phyloP scores from a whole-genome alignment of 2,888 invertebrate genomes.

The Volucella zonaria region DNA sequence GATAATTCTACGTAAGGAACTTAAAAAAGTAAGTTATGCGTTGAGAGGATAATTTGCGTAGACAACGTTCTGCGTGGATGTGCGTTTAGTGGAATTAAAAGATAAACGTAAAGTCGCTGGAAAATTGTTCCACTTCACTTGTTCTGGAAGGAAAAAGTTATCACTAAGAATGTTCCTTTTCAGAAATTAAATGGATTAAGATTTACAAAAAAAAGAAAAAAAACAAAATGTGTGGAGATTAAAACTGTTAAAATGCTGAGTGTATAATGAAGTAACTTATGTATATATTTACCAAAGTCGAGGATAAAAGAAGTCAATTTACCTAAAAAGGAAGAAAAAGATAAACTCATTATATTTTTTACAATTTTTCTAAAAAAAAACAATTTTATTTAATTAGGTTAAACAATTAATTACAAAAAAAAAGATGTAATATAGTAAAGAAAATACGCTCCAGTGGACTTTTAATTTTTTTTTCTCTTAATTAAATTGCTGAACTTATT shows the following conservation, averaged over 20 bases:
- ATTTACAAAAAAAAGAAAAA: neutral
- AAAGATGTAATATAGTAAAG: too few relatives aligned
- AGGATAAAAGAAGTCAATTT: neutral
- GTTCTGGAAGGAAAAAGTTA: conserved; percentile 18
- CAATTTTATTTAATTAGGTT: neutral
- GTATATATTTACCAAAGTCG: conserved; percentile 17
- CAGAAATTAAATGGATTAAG: conserved; percentile 12
- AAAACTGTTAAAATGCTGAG: neutral
- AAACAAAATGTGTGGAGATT: neutral
- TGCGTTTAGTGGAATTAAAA: conserved; percentile 68
- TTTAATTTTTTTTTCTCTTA: too few relatives aligned
- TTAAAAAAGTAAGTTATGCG: conserved; percentile 52
- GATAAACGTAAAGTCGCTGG: conserved; percentile 59
- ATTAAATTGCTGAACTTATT: too few relatives aligned
- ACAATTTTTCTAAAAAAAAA: neutral
- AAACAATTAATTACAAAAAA: too few relatives aligned
- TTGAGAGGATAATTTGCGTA: conserved; percentile 65
- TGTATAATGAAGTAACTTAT: neutral
- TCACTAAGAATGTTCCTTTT: conserved; percentile 24
- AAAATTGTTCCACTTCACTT: conserved; percentile 4
- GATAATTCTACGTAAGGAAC: conserved; percentile 36
- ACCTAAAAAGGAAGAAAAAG: conserved; percentile 28
- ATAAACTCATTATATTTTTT: neutral
- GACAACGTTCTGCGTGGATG: conserved; percentile 54
- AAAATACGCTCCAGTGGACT: too few relatives aligned